Evolutionary conservation across 2,113 vertebrate species (phyloP).

Genomic region (Ploceus nigricollis): DNA sequence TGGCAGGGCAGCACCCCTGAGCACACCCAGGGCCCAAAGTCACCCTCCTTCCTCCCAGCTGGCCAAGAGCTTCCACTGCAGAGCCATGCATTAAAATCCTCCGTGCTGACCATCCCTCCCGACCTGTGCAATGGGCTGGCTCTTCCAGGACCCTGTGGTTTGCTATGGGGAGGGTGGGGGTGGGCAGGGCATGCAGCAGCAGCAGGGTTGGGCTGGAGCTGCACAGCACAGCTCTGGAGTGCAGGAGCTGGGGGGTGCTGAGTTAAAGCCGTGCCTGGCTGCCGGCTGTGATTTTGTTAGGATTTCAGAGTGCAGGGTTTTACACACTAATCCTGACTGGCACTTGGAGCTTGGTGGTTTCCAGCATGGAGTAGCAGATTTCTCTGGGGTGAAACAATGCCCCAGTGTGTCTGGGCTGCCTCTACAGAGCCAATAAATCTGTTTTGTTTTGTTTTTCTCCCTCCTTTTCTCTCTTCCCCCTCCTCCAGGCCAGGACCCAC

Average conservation of each 20-base stretch:
- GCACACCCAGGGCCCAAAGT: neutral
- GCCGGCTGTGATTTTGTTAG: neutral
- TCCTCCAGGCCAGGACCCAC: conserved; percentile 44
- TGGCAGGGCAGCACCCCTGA: neutral
- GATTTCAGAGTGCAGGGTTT: conserved; percentile 18
- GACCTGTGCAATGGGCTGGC: neutral
- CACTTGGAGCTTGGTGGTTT: conserved; percentile 48
- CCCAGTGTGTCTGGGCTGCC: conserved; percentile 53
- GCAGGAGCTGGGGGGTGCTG: neutral
- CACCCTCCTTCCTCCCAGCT: neutral
- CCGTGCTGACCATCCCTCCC: neutral
- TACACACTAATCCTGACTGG: conserved; percentile 60
- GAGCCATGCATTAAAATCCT: rapidly evolving
- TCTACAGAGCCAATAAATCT: conserved; percentile 58
- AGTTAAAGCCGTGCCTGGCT: neutral
- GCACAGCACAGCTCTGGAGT: neutral
- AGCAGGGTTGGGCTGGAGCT: neutral
- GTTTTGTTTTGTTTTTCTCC: neutral
- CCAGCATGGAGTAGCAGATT: conserved; percentile 48
- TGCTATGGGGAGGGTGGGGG: neutral
- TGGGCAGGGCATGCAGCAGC: neutral
- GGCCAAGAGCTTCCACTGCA: neutral
- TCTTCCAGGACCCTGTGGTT: neutral
- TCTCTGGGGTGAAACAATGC: conserved; percentile 39
- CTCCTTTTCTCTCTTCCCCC: neutral